Base-by-base conservation (phyloP, 2,797 vertebrate species). In the Rhyacichthys aspro region DNA sequence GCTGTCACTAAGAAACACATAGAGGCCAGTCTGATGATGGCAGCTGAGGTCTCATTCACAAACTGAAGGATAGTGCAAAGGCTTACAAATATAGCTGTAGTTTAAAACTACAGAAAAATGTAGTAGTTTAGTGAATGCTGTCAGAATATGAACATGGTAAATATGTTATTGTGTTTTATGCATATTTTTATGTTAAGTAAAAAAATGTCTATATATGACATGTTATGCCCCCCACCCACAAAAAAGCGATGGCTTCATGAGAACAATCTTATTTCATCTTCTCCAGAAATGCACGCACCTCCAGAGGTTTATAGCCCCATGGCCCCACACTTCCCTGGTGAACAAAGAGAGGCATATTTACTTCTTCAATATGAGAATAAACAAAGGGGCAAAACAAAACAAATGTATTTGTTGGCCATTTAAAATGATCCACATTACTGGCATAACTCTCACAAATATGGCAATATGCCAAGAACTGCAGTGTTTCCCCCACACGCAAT, bases 251-350 rank as follows among this genome's bases (percentile, higher is more conserved):
- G n/a, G n/a, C n/a, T n/a, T 7, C 41, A 52, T 44, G 46, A 11
- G 36, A n/a, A n/a, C n/a, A n/a, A 52, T 83, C 72, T 80, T 91
- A 89, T 55, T 90, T 76, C 33, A 91, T 64, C 77, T 94, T 94
- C 87, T 96, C 90, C 79, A 98, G 90, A 58, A 94, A 74, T 9
- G 78, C 67, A 0, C 89, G 92, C 68, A 98, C 93, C 82, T 95
- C 95, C 54, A 82, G 79, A 15, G 93, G 95, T 19, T 78, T 61
- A 62, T 96, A 98, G 69, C 93, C 93, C 91, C 89, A 94, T 67
- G 96, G 96, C 19, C 96, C 96, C 55, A 77, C 54, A 53, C 67
- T 79, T 17, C 96, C 96, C 96, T 98, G 23, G 76, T 36, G 15
- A 73, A 74, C 14, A 78, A 9, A 59, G 72, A 8, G 3, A 71